Evolutionary conservation across 2,888 invertebrate species (phyloP).

Genomic region (Protophormia terraenovae): DNA sequence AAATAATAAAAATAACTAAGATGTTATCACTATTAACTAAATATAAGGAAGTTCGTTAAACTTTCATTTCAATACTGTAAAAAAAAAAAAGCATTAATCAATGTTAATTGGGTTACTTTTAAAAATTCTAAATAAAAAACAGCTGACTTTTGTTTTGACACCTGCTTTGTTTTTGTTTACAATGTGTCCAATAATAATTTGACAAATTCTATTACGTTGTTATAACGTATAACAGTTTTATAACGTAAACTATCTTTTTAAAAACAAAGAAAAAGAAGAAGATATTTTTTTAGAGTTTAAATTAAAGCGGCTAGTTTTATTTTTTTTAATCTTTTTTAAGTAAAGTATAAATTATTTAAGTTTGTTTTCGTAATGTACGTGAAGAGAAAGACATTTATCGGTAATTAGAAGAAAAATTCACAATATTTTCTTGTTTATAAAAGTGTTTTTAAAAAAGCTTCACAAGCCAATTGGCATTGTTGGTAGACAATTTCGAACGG

Average conservation of each 20-base stretch:
- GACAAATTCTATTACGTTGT: not conserved
- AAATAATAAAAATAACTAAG: no score
- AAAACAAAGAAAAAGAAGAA: not conserved
- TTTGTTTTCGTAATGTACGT: not conserved
- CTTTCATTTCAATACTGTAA: not conserved
- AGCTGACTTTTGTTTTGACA: not conserved
- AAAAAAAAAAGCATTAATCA: no score
- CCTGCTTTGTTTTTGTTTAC: not conserved
- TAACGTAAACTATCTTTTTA: not conserved
- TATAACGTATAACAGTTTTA: constrained; percentile 22
- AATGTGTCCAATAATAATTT: not conserved
- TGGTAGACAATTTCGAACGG: constrained; percentile 86
- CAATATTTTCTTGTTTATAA: not conserved
- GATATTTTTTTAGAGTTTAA: not conserved
- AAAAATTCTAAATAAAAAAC: not conserved
- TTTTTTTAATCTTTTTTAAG: not conserved
- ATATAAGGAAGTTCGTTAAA: no score
- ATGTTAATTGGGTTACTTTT: not conserved
- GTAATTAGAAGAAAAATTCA: not conserved
- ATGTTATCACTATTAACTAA: no score
- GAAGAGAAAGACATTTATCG: not conserved
- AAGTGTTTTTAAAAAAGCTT: constrained; percentile 83
- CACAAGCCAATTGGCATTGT: constrained; percentile 86
- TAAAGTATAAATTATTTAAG: not conserved
- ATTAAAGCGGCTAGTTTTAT: not conserved